Evolutionary conservation across 2,888 invertebrate genomes (phyloP).

Genomic region (Papilio elwesi): DNA sequence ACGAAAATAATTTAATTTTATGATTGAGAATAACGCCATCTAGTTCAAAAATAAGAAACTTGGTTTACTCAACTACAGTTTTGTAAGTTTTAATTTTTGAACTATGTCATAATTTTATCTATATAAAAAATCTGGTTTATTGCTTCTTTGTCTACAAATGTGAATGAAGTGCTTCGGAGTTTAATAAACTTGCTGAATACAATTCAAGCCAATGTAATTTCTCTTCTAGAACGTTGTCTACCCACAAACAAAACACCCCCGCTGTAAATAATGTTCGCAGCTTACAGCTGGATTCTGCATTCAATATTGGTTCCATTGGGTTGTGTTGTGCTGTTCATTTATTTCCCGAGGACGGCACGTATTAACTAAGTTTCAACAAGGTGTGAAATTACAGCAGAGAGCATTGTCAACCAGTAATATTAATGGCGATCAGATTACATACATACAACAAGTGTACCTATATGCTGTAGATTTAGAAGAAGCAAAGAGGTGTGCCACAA

Average conservation of each 20-base stretch:
- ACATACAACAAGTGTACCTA: too few species aligned
- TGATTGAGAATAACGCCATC: too few species aligned
- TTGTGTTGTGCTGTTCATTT: conserved; percentile 27
- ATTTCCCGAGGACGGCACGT: conserved; percentile 26
- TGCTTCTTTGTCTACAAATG: conserved; percentile 2
- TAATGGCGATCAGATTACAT: too few species aligned
- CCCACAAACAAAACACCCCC: conserved; percentile 25
- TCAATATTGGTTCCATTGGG: conserved; percentile 35
- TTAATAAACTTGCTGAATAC: conserved; percentile 11
- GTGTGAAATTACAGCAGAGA: conserved; percentile 25
- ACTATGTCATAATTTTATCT: not conserved
- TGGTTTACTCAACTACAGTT: too few species aligned
- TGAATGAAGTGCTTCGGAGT: not conserved
- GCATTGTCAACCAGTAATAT: not conserved
- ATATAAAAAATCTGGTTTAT: conserved; percentile 4
- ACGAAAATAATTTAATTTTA: too few species aligned
- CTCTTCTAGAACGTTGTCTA: conserved; percentile 5
- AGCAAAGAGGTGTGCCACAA: too few species aligned
- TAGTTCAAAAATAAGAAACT: too few species aligned
- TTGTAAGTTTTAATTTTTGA: too few species aligned
- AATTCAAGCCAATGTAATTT: conserved; percentile 25
- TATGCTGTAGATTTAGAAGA: too few species aligned
- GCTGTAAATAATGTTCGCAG: conserved; percentile 31
- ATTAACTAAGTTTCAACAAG: conserved; percentile 38
- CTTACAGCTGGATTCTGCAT: conserved; percentile 22